Evolutionary conservation across 2,113 vertebrate species (phyloP), one percentile per base, ranked within the genome.

Genomic region (Chaetorhynchus papuensis): DNA sequence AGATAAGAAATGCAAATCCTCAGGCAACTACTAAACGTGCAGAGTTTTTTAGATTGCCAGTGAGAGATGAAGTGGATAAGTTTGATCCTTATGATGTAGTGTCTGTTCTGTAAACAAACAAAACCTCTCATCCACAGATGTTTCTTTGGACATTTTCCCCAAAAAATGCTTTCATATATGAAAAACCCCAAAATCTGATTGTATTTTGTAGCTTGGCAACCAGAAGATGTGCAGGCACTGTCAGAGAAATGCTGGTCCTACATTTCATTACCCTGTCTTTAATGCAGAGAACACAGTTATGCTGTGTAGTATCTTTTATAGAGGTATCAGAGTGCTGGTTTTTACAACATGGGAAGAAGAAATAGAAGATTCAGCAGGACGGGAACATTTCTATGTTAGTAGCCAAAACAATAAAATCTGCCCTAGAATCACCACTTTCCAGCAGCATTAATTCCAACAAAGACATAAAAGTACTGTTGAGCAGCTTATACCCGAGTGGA

Each of bases 401-500:
- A 88, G 39, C 39, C 56, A 71, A 93, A 95, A n/a, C 63, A 92
- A 79, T 93, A 90, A 95, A 95, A 90, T 80, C 78, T 68, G 45
- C 37, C 50, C 33, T 37, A 61, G 69, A 90, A 93, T 94, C 63
- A 66, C 56, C 45, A 35, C 44, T 84, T 95, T 85, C 33, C 47
- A 74, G 70, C 33, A 50, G 64, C 6, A 6, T 26, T 84, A 88
- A 83, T 92, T 80, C 61, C 31, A 66, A 54, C 53, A 86, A 75
- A 93, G 83, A 39, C n/a, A 60, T 66, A 45, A 56, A 83, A 90
- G 27, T 80, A 37, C 76, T 54, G 17, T 41, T 82, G 63, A 95
- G 61, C 21, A 53, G 53, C 35, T 95, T 93, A 66, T n/a, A 63
- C 9, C 13, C 26, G 9, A 71, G 35, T 59, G 80, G 50, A 86